These are phyloP conservation scores for Echinometra lucunter DNA, from an alignment of 53 echinoderm and acorn worm genomes.

Conservation along the genomic window DNA sequence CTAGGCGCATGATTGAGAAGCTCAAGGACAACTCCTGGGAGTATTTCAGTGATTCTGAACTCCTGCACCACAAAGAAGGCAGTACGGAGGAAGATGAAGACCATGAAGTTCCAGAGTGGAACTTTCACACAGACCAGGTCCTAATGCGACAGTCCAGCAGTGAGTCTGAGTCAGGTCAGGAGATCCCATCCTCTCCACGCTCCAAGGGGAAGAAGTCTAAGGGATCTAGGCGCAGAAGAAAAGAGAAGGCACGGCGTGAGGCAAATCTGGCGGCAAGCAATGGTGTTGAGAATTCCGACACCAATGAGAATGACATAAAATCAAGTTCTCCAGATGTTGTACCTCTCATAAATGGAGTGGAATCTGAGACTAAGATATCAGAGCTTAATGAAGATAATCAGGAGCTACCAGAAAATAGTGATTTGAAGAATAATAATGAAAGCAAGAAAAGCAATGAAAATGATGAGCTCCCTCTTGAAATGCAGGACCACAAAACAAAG, in stretches of 20 bases:
- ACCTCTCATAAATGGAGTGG: neutral
- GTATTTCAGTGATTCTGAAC: constrained; percentile 91
- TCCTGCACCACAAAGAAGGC: constrained; percentile 72
- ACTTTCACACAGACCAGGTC: constrained; percentile 69
- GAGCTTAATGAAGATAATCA: neutral
- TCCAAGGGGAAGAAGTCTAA: constrained; percentile 82
- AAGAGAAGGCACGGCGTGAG: constrained; percentile 77
- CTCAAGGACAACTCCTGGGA: constrained; percentile 85
- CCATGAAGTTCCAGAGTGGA: constrained; percentile 70
- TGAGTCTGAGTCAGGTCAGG: constrained; percentile 78
- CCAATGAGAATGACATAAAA: constrained; percentile 59
- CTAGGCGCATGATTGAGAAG: constrained; percentile 80
- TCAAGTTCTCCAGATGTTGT: neutral
- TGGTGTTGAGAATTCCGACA: constrained; percentile 51
- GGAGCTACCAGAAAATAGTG: constrained; percentile 8
- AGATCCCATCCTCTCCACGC: constrained; percentile 58
- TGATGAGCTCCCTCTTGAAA: constrained; percentile 78
- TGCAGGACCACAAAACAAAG: constrained; percentile 86
- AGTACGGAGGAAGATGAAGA: constrained; percentile 75
- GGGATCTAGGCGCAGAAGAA: constrained; percentile 81
- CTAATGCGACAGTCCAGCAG: constrained; percentile 82
- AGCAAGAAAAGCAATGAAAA: constrained; percentile 49
- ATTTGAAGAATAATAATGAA: constrained; percentile 28
- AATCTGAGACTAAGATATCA: neutral
- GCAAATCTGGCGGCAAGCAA: constrained; percentile 42